Percentiles rank a stretch among this genome's conserved stretches.
Evolutionary conservation across 2,113 vertebrate species (phyloP).

Genomic region (Cercocebus atys): DNA sequence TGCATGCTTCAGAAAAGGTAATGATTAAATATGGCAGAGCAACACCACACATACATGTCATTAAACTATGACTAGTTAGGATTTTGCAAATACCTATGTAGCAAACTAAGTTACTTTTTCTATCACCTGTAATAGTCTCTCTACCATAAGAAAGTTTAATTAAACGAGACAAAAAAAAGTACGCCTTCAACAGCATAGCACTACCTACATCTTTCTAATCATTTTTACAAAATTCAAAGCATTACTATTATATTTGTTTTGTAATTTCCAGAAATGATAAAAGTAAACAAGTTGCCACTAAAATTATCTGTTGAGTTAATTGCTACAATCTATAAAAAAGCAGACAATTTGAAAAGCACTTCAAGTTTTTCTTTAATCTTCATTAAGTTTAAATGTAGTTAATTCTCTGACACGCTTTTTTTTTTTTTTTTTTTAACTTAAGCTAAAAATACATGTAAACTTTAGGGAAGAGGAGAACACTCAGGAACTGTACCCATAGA

Average conservation of each 20-base stretch:
- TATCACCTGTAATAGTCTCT: neutral
- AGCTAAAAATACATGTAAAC: neutral
- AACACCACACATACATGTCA: neutral
- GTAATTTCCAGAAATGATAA: neutral
- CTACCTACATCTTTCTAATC: neutral
- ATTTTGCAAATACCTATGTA: neutral
- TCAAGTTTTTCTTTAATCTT: neutral
- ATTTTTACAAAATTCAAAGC: constrained; percentile 13
- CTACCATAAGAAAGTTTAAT: neutral
- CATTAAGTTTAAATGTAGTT: constrained; percentile 11
- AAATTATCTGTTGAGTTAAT: neutral
- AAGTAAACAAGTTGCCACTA: neutral
- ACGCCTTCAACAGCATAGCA: neutral
- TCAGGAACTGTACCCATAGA: neutral
- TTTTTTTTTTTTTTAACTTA: neutral
- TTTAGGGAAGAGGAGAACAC: neutral
- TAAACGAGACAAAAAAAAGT: neutral
- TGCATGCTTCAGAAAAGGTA: neutral
- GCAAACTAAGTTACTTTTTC: neutral
- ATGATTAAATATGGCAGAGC: neutral
- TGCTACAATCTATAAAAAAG: neutral
- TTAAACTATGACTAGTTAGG: neutral
- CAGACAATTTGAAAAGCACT: neutral
- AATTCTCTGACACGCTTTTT: neutral
- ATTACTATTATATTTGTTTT: neutral